Percentiles rank a stretch among this genome's conserved stretches.
Evolutionary conservation across 2,797 vertebrate species (phyloP).

Genomic region (Manis pentadactyla): DNA sequence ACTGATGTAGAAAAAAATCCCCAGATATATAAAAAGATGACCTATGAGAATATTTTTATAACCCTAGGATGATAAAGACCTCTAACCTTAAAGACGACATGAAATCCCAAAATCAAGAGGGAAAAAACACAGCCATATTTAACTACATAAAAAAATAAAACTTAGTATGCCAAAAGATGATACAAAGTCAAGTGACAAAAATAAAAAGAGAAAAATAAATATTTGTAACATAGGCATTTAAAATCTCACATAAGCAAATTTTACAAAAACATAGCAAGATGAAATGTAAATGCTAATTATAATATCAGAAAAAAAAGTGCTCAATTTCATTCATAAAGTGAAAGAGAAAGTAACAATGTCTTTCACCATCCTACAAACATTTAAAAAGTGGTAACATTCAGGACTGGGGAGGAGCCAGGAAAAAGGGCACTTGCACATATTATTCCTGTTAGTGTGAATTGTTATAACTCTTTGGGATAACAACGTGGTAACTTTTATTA

Average conservation of each 20-base stretch:
- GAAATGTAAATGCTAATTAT: neutral
- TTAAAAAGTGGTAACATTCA: neutral
- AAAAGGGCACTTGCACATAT: neutral
- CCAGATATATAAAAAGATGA: neutral
- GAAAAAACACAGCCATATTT: neutral
- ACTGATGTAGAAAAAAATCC: neutral
- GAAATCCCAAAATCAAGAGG: neutral
- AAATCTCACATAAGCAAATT: slow-evolving; percentile 10
- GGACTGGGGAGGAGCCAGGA: neutral
- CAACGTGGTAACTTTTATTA: neutral
- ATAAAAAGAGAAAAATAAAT: neutral
- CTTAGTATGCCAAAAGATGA: neutral
- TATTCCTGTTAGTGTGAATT: neutral
- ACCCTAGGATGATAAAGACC: neutral
- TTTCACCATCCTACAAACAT: neutral
- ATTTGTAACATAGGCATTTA: neutral
- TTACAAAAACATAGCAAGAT: neutral
- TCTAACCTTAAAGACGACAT: neutral
- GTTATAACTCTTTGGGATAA: neutral
- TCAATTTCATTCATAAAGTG: neutral
- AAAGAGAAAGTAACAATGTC: neutral
- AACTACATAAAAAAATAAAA: slow-evolving; percentile 31
- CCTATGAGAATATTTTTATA: neutral
- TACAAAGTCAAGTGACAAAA: neutral
- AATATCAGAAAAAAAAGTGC: neutral